Percentiles rank a stretch among this genome's conserved stretches.
Conservation (phyloP, 2,797 vertebrate genomes). For the Mareca penelope region DNA sequence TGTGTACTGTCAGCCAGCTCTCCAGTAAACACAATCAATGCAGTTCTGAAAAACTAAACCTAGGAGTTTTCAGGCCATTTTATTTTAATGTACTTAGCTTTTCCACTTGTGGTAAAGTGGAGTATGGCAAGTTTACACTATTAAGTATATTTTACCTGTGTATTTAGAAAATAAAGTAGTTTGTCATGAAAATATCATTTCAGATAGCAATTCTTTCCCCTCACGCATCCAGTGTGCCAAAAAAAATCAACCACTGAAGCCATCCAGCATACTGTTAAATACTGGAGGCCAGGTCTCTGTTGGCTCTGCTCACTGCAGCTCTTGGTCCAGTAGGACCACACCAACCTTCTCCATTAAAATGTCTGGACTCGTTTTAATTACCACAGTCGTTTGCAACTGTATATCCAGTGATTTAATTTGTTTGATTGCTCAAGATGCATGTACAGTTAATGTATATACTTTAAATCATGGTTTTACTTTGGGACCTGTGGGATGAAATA, state of each 20-base stretch:
- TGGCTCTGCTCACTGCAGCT: not conserved
- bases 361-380: not conserved
- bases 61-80: not conserved
- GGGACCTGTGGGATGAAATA: not conserved
- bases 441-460: rapidly evolving
- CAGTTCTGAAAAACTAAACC: not conserved
- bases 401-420: not conserved
- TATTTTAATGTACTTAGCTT: not conserved
- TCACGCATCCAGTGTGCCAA: not conserved
- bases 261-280: not conserved
- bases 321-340: not conserved
- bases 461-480: not conserved
- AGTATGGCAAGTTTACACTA: rapidly evolving
- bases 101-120: not conserved
- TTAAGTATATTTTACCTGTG: not conserved
- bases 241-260: not conserved
- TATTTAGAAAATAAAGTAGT: not conserved
- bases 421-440: not conserved
- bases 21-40: not conserved
- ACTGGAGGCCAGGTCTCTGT: not conserved
- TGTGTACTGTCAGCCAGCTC: not conserved
- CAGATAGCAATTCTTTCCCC: not conserved
- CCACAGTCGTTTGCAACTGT: not conserved
- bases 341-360: not conserved
- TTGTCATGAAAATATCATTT: not conserved